phyloP scores from a whole-genome alignment of 2,113 vertebrate species.

The Aphelocoma coerulescens region DNA sequence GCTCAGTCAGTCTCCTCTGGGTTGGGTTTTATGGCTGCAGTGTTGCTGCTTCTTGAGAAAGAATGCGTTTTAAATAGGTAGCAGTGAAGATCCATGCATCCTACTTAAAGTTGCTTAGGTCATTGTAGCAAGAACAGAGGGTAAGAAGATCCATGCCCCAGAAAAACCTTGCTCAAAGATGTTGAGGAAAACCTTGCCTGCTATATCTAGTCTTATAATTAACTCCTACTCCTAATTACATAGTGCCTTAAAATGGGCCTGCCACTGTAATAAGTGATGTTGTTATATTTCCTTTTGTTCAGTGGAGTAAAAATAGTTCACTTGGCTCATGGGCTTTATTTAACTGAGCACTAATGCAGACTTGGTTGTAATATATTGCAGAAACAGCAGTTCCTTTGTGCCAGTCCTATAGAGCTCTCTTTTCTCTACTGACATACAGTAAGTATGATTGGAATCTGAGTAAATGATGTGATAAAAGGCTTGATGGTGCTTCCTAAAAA shows the following conservation, averaged over 20 bases:
- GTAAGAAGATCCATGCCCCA: background rate
- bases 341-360: background rate
- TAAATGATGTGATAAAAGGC: background rate
- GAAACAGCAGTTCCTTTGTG: slow-evolving; percentile 28
- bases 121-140: background rate
- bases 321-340: slow-evolving; percentile 11
- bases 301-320: slow-evolving; percentile 9
- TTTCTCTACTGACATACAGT: background rate
- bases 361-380: background rate
- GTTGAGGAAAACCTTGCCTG: background rate
- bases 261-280: background rate
- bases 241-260: background rate
- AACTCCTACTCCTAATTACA: background rate
- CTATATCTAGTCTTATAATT: background rate
- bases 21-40: background rate
- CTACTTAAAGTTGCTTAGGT: background rate
- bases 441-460: background rate
- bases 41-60: background rate
- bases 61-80: background rate
- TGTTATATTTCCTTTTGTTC: slow-evolving; percentile 15
- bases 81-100: background rate
- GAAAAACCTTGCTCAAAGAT: background rate
- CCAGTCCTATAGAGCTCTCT: background rate
- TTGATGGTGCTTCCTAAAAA: background rate
- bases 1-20: background rate